Evolutionary conservation across 2,888 invertebrate genomes (phyloP).

Genomic region (Monopis laevigella): DNA sequence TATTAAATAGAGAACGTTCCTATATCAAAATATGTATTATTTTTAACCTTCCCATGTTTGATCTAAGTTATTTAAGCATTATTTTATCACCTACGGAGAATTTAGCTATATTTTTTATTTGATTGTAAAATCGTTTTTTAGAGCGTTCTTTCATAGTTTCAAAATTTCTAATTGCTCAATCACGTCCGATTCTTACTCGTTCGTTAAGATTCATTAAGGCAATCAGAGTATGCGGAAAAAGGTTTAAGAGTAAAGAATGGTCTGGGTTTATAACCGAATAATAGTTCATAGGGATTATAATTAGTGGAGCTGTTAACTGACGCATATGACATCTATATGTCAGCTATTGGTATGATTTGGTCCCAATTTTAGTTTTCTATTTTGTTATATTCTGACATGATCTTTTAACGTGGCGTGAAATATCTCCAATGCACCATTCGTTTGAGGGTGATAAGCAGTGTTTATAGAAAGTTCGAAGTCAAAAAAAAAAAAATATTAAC

Average conservation of each 20-base stretch:
- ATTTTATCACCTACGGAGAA: conserved; percentile 22
- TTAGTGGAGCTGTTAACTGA: conserved; percentile 25
- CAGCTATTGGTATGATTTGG: conserved; percentile 26
- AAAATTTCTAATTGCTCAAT: conserved; percentile 21
- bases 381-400: conserved; percentile 27
- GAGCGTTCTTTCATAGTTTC: conserved; percentile 27
- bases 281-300: conserved; percentile 26
- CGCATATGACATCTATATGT: conserved; percentile 28
- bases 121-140: conserved; percentile 25
- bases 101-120: conserved; percentile 23
- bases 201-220: conserved; percentile 26
- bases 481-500: conserved; percentile 26
- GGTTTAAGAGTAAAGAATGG: conserved; percentile 23
- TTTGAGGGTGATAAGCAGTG: conserved; percentile 29
- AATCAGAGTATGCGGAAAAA: conserved; percentile 21
- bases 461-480: conserved; percentile 25
- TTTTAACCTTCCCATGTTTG: conserved; percentile 29
- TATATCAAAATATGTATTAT: too few relatives aligned
- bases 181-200: conserved; percentile 23
- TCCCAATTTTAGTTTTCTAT: conserved; percentile 24
- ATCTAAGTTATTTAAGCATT: conserved; percentile 26
- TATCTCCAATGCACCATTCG: conserved; percentile 26
- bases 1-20: too few relatives aligned
- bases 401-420: conserved; percentile 27
- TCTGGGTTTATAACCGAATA: conserved; percentile 28